Conservation (phyloP, 2,113 vertebrate species). For the Cavia aperea region DNA sequence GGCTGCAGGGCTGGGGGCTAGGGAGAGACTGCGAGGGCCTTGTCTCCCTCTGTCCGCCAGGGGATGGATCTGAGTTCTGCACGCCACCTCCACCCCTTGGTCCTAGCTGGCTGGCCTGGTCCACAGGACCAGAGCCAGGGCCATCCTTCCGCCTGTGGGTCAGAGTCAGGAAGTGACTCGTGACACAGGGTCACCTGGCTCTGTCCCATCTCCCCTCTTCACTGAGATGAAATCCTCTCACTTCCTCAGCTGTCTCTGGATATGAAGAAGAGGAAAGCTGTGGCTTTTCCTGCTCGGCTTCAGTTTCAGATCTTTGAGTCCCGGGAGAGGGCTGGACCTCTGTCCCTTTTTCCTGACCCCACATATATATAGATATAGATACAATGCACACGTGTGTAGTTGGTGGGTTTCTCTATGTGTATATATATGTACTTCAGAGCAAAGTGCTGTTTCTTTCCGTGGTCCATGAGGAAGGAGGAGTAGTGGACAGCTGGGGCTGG, state of each 20-base stretch:
- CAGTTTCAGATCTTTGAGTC: constrained; percentile 53
- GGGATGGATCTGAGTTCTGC: background rate
- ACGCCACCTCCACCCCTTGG: no score
- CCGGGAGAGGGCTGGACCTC: constrained; percentile 20
- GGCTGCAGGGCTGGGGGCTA: background rate
- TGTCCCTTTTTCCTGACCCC: constrained; percentile 48
- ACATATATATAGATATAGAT: constrained; percentile 63
- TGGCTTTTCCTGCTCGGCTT: constrained; percentile 41
- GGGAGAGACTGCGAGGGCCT: constrained; percentile 22
- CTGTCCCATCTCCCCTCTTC: background rate
- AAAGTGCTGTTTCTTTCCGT: constrained; percentile 39
- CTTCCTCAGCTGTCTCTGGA: constrained; percentile 37
- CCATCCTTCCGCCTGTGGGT: background rate
- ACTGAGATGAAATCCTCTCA: background rate
- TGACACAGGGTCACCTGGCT: background rate
- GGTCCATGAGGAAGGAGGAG: background rate
- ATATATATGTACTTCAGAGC: constrained; percentile 58
- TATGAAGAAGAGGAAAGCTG: constrained; percentile 37
- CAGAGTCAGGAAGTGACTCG: background rate
- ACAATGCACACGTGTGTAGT: constrained; percentile 59
- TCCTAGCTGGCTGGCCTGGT: background rate
- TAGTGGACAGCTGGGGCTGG: background rate
- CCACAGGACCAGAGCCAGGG: background rate
- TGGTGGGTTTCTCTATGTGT: constrained; percentile 49
- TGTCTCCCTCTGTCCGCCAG: background rate